Base-by-base conservation (phyloP, 2,888 invertebrate species). In the Melitaea athalia region DNA sequence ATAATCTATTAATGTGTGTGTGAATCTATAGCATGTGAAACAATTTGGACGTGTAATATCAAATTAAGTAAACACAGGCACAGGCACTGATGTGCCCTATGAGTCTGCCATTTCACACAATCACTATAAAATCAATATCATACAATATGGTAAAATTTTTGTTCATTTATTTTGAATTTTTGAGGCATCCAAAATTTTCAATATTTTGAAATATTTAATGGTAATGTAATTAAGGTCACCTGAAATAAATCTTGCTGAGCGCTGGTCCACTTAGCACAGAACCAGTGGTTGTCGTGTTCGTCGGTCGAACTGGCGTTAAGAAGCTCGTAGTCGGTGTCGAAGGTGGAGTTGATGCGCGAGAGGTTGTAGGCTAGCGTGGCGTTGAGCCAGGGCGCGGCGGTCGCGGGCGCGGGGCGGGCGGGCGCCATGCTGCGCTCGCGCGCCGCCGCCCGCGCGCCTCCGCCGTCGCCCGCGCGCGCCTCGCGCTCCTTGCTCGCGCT, bases 211-310 rank as follows among this genome's bases (percentile, higher is more conserved):
- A 49, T n/a, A 12, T n/a, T n/a, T n/a, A n/a, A n/a, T n/a, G n/a
- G n/a, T 4, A 17, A 33, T 38, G 43, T 38, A 47, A 33, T 47
- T 17, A 3, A 11, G 50, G 5, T 66, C 49, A 91, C 91, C 87
- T 96, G 96, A 87, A 96, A 97, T 67, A 97, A 94, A 80, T 95
- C 95, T 84, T 97, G 96, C 84, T 97, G 97, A 55, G 96, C 96
- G 64, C 95, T 95, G 76, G 95, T 95, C 97, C 96, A 97, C 83
- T 96, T 95, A 72, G 95, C 95, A 85, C 96, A 96, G 80, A 93
- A 93, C 86, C 93, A 92, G 79, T 91, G 89, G 75, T 88, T 85
- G 76, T 92, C 82, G 72, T 85, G 91, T 63, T 91, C 90, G 71
- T 90, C 91, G n/a, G 87, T 85, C 67, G 93, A 81, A 81, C 81